Percentiles rank a stretch among this genome's conserved stretches.
Conservation (phyloP, 2,113 vertebrate species). For the Solenodon paradoxus region DNA sequence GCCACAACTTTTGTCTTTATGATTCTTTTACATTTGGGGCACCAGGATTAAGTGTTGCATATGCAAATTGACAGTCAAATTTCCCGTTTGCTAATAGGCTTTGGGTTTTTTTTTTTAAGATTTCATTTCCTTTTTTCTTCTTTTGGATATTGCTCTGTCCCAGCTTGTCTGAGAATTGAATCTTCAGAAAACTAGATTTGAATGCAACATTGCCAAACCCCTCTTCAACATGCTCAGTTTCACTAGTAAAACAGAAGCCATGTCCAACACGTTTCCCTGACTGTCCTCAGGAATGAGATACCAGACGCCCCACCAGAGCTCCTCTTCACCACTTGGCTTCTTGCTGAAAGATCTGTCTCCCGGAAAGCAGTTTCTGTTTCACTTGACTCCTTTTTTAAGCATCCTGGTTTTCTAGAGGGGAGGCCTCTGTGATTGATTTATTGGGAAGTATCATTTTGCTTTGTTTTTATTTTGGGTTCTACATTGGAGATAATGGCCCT, state of each 20-base stretch:
- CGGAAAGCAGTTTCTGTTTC: background rate
- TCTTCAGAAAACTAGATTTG: background rate
- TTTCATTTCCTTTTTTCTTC: background rate
- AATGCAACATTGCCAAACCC: background rate
- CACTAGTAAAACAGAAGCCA: no score
- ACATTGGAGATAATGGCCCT: background rate
- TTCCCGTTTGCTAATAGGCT: background rate
- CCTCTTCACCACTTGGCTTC: background rate
- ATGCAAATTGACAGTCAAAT: background rate
- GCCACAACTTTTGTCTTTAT: constrained; percentile 47
- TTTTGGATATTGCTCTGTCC: background rate
- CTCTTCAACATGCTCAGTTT: background rate
- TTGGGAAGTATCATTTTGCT: no score
- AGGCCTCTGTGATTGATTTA: no score
- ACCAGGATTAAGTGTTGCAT: background rate
- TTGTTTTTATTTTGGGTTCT: background rate
- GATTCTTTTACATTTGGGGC: background rate
- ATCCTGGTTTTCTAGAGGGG: background rate
- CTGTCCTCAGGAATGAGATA: background rate
- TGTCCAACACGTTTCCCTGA: background rate
- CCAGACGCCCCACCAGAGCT: background rate
- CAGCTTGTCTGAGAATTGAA: background rate
- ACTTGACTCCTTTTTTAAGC: background rate
- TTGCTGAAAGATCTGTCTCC: background rate
- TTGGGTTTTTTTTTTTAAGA: background rate